Percentiles rank a stretch among this genome's conserved stretches.
These are phyloP conservation scores for Bolborhynchus lineola DNA, from an alignment of 2,113 vertebrate species.

Conservation along the genomic window DNA sequence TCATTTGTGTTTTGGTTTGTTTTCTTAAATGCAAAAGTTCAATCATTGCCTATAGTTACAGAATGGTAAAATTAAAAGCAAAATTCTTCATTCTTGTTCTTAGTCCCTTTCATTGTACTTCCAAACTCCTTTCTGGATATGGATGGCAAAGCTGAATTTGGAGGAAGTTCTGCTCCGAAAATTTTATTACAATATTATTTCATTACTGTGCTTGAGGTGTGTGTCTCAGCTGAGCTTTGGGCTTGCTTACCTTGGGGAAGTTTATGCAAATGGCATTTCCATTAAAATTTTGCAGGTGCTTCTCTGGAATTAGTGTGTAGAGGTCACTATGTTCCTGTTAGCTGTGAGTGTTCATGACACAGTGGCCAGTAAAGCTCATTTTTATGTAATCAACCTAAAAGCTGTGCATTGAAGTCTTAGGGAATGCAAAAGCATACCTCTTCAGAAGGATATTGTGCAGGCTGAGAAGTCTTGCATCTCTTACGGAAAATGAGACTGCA, in stretches of 20 bases:
- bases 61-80: background rate
- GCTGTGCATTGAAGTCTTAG: background rate
- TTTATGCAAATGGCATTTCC: background rate
- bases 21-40: background rate
- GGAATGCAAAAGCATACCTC: background rate
- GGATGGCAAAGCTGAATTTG: background rate
- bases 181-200: background rate
- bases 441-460: background rate
- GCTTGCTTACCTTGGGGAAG: background rate
- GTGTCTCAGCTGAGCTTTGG: fast-evolving
- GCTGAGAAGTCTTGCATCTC: background rate
- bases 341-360: background rate
- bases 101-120: background rate
- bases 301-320: background rate
- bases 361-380: background rate
- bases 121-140: fast-evolving
- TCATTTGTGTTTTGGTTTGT: background rate
- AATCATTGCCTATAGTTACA: background rate
- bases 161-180: background rate
- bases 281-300: background rate
- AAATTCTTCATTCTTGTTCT: background rate
- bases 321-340: background rate
- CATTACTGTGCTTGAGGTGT: background rate
- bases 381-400: background rate
- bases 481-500: background rate